Conservation (phyloP, 2,113 vertebrate species). For the Archilochus colubris region DNA sequence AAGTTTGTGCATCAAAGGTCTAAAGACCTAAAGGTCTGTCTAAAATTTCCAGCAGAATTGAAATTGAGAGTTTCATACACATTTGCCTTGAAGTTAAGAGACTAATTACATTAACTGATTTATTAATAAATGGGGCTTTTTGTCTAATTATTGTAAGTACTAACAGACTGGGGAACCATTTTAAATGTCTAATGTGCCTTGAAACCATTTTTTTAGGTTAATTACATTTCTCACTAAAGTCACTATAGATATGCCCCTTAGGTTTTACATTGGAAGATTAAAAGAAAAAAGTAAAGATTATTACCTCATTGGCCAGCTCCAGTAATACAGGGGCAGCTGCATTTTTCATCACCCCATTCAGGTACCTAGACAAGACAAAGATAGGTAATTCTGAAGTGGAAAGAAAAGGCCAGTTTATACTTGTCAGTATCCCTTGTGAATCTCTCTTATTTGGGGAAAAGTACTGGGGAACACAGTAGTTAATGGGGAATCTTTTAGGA, state of each 20-base stretch:
- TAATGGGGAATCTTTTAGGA: conserved; percentile 25
- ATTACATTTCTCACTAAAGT: conserved; percentile 76
- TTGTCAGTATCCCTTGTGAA: conserved; percentile 77
- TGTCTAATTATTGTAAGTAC: conserved; percentile 91
- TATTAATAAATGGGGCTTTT: conserved; percentile 86
- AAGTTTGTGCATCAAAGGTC: conserved; percentile 11
- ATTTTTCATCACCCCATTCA: conserved; percentile 82
- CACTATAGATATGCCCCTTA: conserved; percentile 69
- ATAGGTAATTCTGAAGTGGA: conserved; percentile 69
- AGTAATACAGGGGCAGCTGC: conserved; percentile 89
- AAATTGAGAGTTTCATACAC: conserved; percentile 79
- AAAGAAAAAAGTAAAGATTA: conserved; percentile 59
- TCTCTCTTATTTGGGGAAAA: conserved; percentile 78
- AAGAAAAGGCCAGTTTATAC: conserved; percentile 81
- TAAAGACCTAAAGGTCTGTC: not conserved
- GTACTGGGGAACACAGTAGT: conserved; percentile 69
- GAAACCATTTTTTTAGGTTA: conserved; percentile 74
- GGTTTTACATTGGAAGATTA: conserved; percentile 64
- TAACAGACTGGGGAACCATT: conserved; percentile 85
- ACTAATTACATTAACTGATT: conserved; percentile 90
- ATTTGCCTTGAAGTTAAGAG: conserved; percentile 78
- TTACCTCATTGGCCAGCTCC: conserved; percentile 97
- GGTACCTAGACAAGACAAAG: conserved; percentile 90
- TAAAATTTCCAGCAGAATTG: conserved; percentile 63
- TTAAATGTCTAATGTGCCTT: conserved; percentile 75